Percentiles rank a stretch among this genome's conserved stretches.
These are phyloP conservation scores for Zygaena filipendulae DNA, from an alignment of 2,888 invertebrate genomes.

Conservation along the genomic window DNA sequence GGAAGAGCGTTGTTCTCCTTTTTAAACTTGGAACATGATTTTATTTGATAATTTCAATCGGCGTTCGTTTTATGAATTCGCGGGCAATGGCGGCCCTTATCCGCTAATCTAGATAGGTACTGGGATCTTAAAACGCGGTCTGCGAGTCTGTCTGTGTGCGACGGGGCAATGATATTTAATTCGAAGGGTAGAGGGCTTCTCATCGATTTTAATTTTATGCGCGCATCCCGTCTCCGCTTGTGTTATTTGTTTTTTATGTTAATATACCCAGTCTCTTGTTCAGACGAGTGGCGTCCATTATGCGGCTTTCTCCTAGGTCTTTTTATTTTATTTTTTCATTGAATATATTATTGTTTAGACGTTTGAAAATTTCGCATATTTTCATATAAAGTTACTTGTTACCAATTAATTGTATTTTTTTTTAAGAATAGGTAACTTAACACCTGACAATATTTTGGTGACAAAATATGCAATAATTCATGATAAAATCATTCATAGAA, in stretches of 20 bases:
- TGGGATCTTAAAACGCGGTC: too few species aligned
- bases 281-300: conserved; percentile 51
- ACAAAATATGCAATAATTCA: too few species aligned
- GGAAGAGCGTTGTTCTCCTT: conserved; percentile 24
- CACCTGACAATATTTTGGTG: too few species aligned
- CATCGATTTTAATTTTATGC: conserved; percentile 70
- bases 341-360: too few species aligned
- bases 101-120: conserved; percentile 54
- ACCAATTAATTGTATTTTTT: too few species aligned
- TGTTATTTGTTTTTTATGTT: conserved; percentile 67
- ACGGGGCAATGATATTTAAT: conserved; percentile 64
- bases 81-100: conserved; percentile 30
- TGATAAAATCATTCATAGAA: too few species aligned
- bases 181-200: conserved; percentile 64
- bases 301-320: conserved; percentile 45
- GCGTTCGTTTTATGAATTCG: conserved; percentile 11
- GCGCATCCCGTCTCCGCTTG: conserved; percentile 60
- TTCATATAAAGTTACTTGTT: too few species aligned
- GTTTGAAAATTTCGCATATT: too few species aligned
- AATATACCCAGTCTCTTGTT: conserved; percentile 57
- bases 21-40: conserved; percentile 3
- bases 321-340: too few species aligned
- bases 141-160: conserved; percentile 31
- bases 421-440: too few species aligned
- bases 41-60: too few species aligned